Conservation (phyloP, 1,140 invertebrate genomes). For the Drosophila orosa region DNA sequence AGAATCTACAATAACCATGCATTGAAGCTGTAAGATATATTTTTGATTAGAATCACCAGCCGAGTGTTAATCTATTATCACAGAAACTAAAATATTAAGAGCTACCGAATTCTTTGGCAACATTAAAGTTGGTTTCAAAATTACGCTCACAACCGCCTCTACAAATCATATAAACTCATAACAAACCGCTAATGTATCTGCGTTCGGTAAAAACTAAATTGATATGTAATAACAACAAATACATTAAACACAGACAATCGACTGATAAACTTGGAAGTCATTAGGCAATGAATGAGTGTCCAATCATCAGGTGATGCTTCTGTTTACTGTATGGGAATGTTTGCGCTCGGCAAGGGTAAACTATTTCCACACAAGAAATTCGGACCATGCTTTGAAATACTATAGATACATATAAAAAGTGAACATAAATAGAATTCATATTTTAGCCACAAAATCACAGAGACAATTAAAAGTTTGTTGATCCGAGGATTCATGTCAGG, state of each 20-base stretch:
- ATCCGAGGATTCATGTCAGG: not conserved
- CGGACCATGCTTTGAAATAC: not conserved
- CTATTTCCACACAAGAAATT: not conserved
- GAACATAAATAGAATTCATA: constrained; percentile 7
- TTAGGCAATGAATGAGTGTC: not conserved
- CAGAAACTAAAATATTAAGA: not conserved
- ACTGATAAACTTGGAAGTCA: not conserved
- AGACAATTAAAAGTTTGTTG: not conserved
- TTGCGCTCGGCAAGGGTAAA: not conserved
- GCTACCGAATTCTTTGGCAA: not conserved
- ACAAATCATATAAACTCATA: too few relatives aligned
- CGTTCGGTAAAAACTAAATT: not conserved
- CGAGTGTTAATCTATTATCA: too few relatives aligned
- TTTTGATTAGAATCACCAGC: too few relatives aligned
- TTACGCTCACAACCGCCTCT: too few relatives aligned
- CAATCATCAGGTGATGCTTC: not conserved
- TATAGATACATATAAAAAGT: not conserved
- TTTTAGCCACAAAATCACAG: not conserved
- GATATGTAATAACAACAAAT: not conserved
- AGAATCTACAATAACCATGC: not conserved
- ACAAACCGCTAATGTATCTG: too few relatives aligned
- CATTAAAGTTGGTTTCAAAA: too few relatives aligned
- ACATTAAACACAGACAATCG: too few relatives aligned
- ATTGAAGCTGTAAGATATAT: not conserved
- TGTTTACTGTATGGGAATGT: not conserved